Base-by-base conservation (phyloP, 2,888 invertebrate species). In the Halocaridina rubra region DNA sequence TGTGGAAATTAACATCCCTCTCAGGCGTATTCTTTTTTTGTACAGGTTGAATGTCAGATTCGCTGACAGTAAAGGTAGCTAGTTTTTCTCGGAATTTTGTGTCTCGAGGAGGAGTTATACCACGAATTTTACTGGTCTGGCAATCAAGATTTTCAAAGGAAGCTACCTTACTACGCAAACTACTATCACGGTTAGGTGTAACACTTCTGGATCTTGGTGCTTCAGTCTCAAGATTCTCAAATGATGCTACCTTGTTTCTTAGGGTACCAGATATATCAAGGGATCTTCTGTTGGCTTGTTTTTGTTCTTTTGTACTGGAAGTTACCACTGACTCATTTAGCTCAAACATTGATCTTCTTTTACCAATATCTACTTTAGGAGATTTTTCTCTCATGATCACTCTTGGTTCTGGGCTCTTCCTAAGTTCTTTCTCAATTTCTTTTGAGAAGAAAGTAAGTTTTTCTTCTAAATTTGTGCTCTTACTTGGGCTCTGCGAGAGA, bases 301-400 rank as follows among this genome's bases (percentile, higher is more conserved):
- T 76, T 33, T 79, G 76, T 3, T 85, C 76, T 46, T 27, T 53
- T 13, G 75, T 69, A 46, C 39, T 69, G 27, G 46, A 71, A 22
- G 57, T 27, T 29, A 59, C 32, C 10, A 80, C 16, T 10, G 80
- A 53, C n/a, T 84, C 80, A 29, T 81, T 53, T 33, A 77, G 78
- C 91, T 96, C 96, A 89, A 96, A 96, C 86, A 96, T 93, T 91
- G 96, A 96, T 89, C 96, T 94, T 89, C 96, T 93, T 91, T 96
- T 96, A 84, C 94, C 93, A 89, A 96, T 94, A 90, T 96, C 94
- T 29, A 96, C 95, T 92, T 96, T 96, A 1, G 80, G 57, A 74
- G 81, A 81, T 75, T 86, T 87, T 24, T 86, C 84, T 33, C 88
- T 72, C 79, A 85, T 77, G 19, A 78, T 76, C 8, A 86, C 86